Percentiles rank a stretch among this genome's conserved stretches.
Conservation (phyloP, 2,797 vertebrate species). For the Aldrovandia affinis region DNA sequence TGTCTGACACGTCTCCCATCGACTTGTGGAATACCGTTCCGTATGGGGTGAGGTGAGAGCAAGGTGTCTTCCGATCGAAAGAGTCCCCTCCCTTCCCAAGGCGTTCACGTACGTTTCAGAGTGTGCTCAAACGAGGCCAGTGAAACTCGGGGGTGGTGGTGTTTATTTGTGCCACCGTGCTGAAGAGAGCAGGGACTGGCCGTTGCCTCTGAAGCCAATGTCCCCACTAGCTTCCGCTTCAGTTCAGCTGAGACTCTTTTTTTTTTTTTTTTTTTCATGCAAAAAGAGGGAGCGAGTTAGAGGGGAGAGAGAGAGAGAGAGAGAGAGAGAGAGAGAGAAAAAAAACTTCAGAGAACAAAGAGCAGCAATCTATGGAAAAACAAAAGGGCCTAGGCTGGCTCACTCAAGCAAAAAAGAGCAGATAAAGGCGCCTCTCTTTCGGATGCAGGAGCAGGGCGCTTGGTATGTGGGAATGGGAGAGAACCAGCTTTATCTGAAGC, state of each 20-base stretch:
- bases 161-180: conserved; percentile 53
- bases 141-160: conserved; percentile 57
- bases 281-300: conserved; percentile 43
- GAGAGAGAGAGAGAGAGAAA: conserved; percentile 58
- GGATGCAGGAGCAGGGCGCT: conserved; percentile 80
- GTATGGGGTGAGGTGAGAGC: conserved; percentile 12
- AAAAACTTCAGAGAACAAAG: conserved; percentile 83
- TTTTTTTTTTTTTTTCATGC: conserved; percentile 60
- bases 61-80: conserved; percentile 51
- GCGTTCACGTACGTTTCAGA: conserved; percentile 55
- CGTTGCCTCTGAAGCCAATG: conserved; percentile 43
- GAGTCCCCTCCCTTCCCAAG: conserved; percentile 33
- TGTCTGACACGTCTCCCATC: not conserved
- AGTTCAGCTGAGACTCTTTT: conserved; percentile 66
- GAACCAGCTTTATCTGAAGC: conserved; percentile 72
- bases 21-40: not conserved
- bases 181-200: conserved; percentile 42
- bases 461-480: conserved; percentile 88
- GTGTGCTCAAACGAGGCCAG: conserved; percentile 29
- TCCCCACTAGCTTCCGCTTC: conserved; percentile 66
- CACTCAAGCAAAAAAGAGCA: conserved; percentile 90
- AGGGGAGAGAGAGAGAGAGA: conserved; percentile 36
- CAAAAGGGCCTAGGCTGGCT: conserved; percentile 85
- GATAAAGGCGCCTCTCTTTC: conserved; percentile 92
- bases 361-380: conserved; percentile 91